These are phyloP conservation scores for Popillia japonica DNA, from an alignment of 1,140 invertebrate genomes.

Conservation along the genomic window DNA sequence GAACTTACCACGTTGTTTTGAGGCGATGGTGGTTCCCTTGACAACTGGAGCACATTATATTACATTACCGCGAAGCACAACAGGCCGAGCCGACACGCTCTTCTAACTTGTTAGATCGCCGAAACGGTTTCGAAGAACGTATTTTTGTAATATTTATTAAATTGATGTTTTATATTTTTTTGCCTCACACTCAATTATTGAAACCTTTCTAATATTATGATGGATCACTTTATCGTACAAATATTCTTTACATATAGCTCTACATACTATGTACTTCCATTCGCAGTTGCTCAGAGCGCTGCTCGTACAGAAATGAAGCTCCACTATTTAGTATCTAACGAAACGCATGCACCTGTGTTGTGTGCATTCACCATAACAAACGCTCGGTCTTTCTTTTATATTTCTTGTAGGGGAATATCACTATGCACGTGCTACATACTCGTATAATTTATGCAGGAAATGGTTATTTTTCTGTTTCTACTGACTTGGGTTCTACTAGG, in stretches of 20 bases:
- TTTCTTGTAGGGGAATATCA: too few species aligned
- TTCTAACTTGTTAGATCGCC: constrained; percentile 15
- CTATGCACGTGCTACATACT: too few species aligned
- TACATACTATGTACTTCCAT: not conserved
- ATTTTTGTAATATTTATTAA: too few species aligned
- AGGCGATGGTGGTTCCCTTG: constrained; percentile 49
- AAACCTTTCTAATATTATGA: not conserved
- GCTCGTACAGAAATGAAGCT: constrained; percentile 19
- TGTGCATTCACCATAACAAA: constrained; percentile 48
- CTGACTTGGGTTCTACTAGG: too few species aligned
- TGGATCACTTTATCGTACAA: not conserved
- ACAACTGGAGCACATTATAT: constrained; percentile 51
- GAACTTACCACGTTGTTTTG: constrained; percentile 51
- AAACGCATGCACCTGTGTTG: constrained; percentile 50
- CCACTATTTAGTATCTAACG: constrained; percentile 33
- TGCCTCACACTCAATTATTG: too few species aligned
- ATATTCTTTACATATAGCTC: not conserved
- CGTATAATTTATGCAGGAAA: too few species aligned
- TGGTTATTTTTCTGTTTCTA: too few species aligned
- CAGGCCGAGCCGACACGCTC: constrained; percentile 32
- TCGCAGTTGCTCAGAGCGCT: constrained; percentile 15
- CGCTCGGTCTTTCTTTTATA: not conserved
- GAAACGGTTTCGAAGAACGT: too few species aligned
- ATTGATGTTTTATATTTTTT: too few species aligned
- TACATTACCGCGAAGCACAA: constrained; percentile 38